A percentile compares a stretch with the other conserved stretches of the same genome.
Conservation (phyloP, 2,113 vertebrate genomes). For the Myanophis thanlyinensis region DNA sequence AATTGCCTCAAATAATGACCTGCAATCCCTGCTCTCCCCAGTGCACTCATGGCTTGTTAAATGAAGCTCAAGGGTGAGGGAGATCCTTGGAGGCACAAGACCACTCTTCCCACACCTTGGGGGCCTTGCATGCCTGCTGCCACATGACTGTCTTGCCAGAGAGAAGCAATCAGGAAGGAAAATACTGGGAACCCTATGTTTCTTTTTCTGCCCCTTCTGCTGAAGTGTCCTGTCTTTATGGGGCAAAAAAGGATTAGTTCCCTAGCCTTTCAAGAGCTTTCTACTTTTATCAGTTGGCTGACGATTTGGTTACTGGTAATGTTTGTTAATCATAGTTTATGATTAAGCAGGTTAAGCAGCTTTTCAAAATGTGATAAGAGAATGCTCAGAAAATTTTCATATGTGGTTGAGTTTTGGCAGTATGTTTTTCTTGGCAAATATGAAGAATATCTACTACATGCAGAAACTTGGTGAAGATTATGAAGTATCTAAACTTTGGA, state of each 20-base stretch:
- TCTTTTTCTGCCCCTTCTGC: background rate
- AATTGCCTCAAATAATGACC: background rate
- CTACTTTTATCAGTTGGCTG: background rate
- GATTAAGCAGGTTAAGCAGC: too few relatives aligned
- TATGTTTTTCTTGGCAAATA: conserved; percentile 45
- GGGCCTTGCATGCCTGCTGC: background rate
- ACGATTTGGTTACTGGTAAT: background rate
- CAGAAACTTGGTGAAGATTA: conserved; percentile 29
- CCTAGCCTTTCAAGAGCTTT: background rate
- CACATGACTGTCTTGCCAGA: background rate
- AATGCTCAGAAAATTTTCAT: conserved; percentile 27
- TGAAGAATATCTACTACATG: conserved; percentile 40
- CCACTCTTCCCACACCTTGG: background rate
- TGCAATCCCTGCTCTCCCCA: background rate
- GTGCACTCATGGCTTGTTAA: background rate
- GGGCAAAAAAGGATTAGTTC: background rate
- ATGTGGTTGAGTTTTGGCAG: conserved; percentile 49
- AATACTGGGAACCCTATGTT: background rate
- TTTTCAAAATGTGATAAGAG: background rate
- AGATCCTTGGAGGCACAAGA: background rate
- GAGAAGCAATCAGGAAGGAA: background rate
- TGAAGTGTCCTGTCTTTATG: background rate
- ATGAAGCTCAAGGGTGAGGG: background rate
- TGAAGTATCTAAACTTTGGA: conserved; percentile 32
- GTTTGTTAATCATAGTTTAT: background rate